Evolutionary conservation across 2,888 invertebrate species (phyloP).

Genomic region (Eueremaeus valkanovi): DNA sequence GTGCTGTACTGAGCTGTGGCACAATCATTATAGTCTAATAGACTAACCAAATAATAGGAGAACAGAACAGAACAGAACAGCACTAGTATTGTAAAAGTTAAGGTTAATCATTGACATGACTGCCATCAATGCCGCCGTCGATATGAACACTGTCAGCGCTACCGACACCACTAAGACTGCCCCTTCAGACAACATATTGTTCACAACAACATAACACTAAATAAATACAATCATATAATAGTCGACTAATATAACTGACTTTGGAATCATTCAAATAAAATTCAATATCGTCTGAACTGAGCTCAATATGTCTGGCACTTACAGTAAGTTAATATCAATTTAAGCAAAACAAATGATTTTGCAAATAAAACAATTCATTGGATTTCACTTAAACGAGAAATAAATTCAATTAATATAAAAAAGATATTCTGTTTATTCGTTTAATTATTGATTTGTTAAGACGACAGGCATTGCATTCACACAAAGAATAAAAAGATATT

Average conservation of each 20-base stretch:
- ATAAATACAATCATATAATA: not conserved
- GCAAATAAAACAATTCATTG: not conserved
- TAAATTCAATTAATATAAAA: not conserved
- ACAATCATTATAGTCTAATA: constrained; percentile 12
- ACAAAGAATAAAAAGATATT: too few species aligned
- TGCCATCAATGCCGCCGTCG: not conserved
- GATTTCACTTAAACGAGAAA: not conserved
- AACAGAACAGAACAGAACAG: not conserved
- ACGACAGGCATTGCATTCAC: not conserved
- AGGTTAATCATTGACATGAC: constrained; percentile 16
- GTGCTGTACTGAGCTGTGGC: too few species aligned
- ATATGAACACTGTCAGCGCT: too few species aligned
- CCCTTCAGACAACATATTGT: constrained; percentile 14
- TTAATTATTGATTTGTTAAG: constrained; percentile 15
- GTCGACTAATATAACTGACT: not conserved
- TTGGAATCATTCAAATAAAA: not conserved
- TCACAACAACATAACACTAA: not conserved
- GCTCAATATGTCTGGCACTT: too few species aligned
- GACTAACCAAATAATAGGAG: constrained; percentile 21
- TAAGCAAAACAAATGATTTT: not conserved
- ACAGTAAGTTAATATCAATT: too few species aligned
- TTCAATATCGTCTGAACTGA: too few species aligned
- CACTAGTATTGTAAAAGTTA: not conserved
- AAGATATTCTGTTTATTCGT: not conserved
- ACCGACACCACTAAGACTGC: too few species aligned